Evolutionary conservation across 2,797 vertebrate species (phyloP).

Genomic region (Pseudopleuronectes americanus): DNA sequence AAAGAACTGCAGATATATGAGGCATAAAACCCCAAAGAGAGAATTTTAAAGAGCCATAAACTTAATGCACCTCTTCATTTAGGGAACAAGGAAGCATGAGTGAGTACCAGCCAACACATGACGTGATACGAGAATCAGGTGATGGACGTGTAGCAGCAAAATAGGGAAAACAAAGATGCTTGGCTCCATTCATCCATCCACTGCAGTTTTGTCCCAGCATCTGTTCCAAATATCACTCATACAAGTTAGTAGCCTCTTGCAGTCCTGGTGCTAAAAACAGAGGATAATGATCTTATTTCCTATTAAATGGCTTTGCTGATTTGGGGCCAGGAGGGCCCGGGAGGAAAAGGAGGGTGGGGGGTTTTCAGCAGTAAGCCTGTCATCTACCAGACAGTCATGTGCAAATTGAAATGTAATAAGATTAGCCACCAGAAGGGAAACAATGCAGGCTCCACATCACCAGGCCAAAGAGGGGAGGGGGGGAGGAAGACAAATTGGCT

Average conservation of each 20-base stretch:
- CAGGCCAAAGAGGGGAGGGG: slow-evolving; percentile 15
- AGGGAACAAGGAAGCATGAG: slow-evolving; percentile 1
- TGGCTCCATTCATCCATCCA: slow-evolving; percentile 18
- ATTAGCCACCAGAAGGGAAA: slow-evolving; percentile 78
- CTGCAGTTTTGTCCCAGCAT: slow-evolving; percentile 35
- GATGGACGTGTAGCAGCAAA: slow-evolving; percentile 24
- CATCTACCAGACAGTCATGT: slow-evolving; percentile 80
- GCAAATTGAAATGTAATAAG: slow-evolving; percentile 81
- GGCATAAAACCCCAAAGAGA: background rate
- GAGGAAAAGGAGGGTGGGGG: slow-evolving; percentile 25
- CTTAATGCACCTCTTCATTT: background rate
- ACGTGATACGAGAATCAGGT: slow-evolving; percentile 5
- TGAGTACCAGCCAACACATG: slow-evolving; percentile 6
- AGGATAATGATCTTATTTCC: slow-evolving; percentile 69
- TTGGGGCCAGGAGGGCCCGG: slow-evolving; percentile 44
- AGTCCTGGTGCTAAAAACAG: slow-evolving; percentile 53
- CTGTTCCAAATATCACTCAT: slow-evolving; percentile 54
- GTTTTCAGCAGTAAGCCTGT: slow-evolving; percentile 72
- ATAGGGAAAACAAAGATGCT: slow-evolving; percentile 17
- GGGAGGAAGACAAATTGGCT: slow-evolving; percentile 62
- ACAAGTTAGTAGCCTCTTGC: slow-evolving; percentile 47
- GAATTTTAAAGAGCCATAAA: background rate
- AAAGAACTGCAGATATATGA: background rate
- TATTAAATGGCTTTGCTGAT: slow-evolving; percentile 64
- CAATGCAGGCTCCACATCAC: slow-evolving; percentile 62